These are phyloP conservation scores for Odontamblyopus rebecca DNA, from an alignment of 2,797 vertebrate genomes.

Conservation along the genomic window DNA sequence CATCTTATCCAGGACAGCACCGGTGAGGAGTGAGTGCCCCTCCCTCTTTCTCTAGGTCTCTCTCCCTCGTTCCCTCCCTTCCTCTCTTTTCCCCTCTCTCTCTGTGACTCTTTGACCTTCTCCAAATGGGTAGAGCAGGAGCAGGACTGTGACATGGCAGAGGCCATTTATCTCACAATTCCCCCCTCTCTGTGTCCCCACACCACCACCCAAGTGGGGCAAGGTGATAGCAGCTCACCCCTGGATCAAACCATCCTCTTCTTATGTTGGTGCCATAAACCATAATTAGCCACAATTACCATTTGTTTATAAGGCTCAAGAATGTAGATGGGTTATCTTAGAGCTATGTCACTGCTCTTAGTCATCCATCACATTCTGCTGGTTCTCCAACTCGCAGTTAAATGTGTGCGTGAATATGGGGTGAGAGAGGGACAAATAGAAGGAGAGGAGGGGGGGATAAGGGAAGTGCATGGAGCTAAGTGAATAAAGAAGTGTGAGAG, in stretches of 20 bases:
- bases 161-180: conserved; percentile 64
- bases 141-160: conserved; percentile 40
- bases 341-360: conserved; percentile 2
- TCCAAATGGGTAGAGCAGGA: conserved; percentile 51
- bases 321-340: conserved; percentile 12
- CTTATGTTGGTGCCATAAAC: neutral
- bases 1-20: conserved; percentile 62
- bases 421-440: conserved; percentile 7
- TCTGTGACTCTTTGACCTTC: conserved; percentile 61
- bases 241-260: conserved; percentile 17
- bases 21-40: conserved; percentile 8
- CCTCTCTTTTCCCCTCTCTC: conserved; percentile 26
- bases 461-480: conserved; percentile 4
- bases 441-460: neutral
- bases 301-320: neutral
- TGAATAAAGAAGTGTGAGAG: neutral
- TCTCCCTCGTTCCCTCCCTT: conserved; percentile 5
- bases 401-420: conserved; percentile 12
- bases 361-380: conserved; percentile 36
- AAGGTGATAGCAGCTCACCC: conserved; percentile 59
- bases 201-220: conserved; percentile 50
- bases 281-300: neutral
- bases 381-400: conserved; percentile 17
- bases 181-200: conserved; percentile 7
- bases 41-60: conserved; percentile 25